A percentile compares a stretch with the other conserved stretches of the same genome.
Evolutionary conservation across 2,797 vertebrate species (phyloP).

Genomic region (Sarcophilus harrisii): DNA sequence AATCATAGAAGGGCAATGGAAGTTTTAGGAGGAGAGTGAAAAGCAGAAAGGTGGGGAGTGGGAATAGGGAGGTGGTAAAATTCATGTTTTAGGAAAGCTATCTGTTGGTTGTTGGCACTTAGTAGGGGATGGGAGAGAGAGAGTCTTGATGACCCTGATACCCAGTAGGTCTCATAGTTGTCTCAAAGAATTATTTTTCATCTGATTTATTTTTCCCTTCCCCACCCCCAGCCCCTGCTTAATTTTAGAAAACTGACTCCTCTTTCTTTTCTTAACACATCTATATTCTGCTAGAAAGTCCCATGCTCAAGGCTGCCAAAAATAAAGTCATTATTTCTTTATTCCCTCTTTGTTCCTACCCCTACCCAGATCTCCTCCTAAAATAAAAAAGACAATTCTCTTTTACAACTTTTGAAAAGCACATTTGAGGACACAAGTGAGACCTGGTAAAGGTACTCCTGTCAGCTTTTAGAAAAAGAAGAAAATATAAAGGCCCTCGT

Average conservation of each 20-base stretch:
- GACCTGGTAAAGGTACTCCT: background rate
- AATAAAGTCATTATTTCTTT: background rate
- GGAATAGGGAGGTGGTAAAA: background rate
- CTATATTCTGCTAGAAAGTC: background rate
- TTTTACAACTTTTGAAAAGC: accelerated
- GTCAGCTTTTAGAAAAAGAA: slow-evolving; percentile 14
- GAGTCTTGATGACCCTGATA: background rate
- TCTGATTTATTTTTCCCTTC: background rate
- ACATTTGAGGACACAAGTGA: background rate
- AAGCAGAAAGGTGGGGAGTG: background rate
- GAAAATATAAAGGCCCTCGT: background rate
- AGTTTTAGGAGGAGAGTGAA: background rate
- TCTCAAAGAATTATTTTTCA: background rate
- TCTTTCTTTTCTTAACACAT: background rate
- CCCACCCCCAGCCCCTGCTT: background rate
- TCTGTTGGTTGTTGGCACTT: background rate
- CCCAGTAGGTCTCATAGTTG: background rate
- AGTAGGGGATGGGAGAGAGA: background rate
- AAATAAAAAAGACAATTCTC: background rate
- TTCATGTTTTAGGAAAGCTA: background rate
- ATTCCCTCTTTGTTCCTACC: background rate
- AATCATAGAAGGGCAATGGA: background rate
- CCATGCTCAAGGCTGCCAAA: background rate
- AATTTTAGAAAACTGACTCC: background rate
- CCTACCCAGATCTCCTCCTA: background rate